A percentile compares a stretch with the other conserved stretches of the same genome.
Conservation (phyloP, 2,113 vertebrate genomes). For the Astatoreochromis straeleni region DNA sequence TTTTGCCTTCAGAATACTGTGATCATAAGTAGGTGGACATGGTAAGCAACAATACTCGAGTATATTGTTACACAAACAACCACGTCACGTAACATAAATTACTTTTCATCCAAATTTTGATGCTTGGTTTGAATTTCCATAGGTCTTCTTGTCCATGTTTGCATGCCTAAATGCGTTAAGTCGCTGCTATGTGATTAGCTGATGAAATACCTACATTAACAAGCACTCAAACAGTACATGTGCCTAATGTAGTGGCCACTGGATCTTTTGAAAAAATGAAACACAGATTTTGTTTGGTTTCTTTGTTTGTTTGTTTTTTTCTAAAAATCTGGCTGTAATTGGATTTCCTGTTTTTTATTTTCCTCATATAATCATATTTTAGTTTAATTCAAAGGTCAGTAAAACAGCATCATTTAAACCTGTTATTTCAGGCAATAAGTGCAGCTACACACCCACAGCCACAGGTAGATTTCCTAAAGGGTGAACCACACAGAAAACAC, state of each 20-base stretch:
- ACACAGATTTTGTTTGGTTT: rapidly evolving
- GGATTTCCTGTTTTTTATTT: background rate
- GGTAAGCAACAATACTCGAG: background rate
- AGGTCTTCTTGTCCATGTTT: background rate
- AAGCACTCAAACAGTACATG: background rate
- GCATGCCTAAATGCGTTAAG: background rate
- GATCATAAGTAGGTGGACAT: background rate
- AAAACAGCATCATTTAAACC: background rate
- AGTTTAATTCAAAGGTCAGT: background rate
- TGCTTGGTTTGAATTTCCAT: rapidly evolving
- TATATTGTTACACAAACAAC: background rate
- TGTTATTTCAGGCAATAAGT: constrained; percentile 40
- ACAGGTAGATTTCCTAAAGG: constrained; percentile 69
- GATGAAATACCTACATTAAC: rapidly evolving
- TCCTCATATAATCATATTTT: background rate
- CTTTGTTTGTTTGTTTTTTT: background rate
- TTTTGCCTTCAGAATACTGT: background rate
- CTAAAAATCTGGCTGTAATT: background rate
- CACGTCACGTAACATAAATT: background rate
- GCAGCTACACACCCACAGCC: constrained; percentile 45
- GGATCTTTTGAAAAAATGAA: background rate
- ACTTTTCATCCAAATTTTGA: background rate
- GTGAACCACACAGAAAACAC: constrained; percentile 72
- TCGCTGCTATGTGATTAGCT: background rate
- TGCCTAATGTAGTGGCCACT: background rate